phyloP scores from a whole-genome alignment of 1,140 invertebrate genomes.

The Drosophila persimilis region DNA sequence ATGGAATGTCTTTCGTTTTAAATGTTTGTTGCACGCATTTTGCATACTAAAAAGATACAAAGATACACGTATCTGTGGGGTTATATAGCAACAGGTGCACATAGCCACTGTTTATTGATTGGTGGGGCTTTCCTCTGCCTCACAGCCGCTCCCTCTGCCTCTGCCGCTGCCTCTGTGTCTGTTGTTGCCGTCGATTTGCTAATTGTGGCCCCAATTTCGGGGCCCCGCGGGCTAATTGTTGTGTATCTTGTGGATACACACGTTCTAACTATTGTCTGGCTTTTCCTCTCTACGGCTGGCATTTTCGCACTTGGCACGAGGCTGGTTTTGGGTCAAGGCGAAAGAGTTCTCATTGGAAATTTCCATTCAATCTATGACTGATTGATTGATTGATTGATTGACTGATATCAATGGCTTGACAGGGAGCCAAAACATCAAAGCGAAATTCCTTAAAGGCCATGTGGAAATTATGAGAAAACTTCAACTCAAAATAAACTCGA shows the following conservation, averaged over 20 bases:
- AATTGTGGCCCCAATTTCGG: slow-evolving; percentile 39
- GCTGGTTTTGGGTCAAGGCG: slow-evolving; percentile 42
- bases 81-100: slow-evolving; percentile 64
- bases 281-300: slow-evolving; percentile 17
- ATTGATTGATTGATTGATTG: slow-evolving; percentile 43
- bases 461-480: slow-evolving; percentile 6
- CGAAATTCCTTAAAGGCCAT: slow-evolving; percentile 1
- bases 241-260: slow-evolving; percentile 22
- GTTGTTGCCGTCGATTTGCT: slow-evolving; percentile 37
- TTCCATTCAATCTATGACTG: slow-evolving; percentile 13
- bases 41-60: slow-evolving; percentile 51
- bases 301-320: slow-evolving; percentile 17
- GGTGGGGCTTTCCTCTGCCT: not conserved
- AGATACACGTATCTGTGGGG: slow-evolving; percentile 36
- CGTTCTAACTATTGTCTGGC: slow-evolving; percentile 14
- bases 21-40: slow-evolving; percentile 53
- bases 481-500: not conserved
- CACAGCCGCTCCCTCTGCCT: not conserved
- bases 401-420: slow-evolving; percentile 14
- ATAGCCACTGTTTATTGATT: slow-evolving; percentile 50
- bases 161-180: slow-evolving; percentile 19
- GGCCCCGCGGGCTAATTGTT: slow-evolving; percentile 14
- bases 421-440: slow-evolving; percentile 19
- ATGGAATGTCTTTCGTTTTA: slow-evolving; percentile 53
- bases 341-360: slow-evolving; percentile 25